phyloP scores from a whole-genome alignment of 2,797 vertebrate species.

The Chelmon rostratus region DNA sequence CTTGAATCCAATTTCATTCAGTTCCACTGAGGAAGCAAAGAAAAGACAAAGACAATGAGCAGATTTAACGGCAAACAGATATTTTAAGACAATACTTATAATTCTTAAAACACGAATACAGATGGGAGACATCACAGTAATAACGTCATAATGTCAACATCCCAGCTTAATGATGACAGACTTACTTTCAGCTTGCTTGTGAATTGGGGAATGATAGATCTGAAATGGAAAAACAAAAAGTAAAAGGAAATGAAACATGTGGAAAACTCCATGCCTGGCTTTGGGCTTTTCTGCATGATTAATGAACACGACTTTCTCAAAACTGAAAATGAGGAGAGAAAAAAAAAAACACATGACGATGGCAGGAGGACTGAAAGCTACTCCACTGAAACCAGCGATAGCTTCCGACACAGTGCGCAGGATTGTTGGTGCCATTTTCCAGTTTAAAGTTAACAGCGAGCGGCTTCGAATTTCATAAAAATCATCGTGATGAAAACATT shows the following conservation, averaged over 20 bases:
- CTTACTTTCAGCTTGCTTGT: constrained; percentile 98
- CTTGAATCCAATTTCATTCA: constrained; percentile 96
- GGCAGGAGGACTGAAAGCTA: constrained; percentile 12
- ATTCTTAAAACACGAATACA: not conserved
- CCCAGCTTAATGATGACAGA: constrained; percentile 50
- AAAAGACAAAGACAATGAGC: not conserved
- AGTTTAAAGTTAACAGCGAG: constrained; percentile 1
- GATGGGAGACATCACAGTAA: not conserved
- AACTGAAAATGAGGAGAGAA: constrained; percentile 11
- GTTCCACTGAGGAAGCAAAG: constrained; percentile 89
- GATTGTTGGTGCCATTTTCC: not conserved
- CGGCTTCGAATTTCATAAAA: not conserved
- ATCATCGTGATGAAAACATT: not conserved
- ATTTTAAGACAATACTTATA: not conserved
- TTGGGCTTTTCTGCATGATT: constrained; percentile 15
- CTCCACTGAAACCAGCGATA: not conserved
- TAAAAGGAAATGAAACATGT: constrained; percentile 38
- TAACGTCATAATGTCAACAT: not conserved
- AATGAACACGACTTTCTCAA: constrained; percentile 19
- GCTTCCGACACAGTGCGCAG: not conserved
- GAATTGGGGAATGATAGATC: constrained; percentile 98
- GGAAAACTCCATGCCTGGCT: constrained; percentile 20
- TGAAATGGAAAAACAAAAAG: constrained; percentile 76
- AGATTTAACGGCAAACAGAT: not conserved
- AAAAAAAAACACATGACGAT: constrained; percentile 19